Evolutionary conservation across 2,888 invertebrate genomes (phyloP).

Genomic region (Hirtodrosophila histrioides): DNA sequence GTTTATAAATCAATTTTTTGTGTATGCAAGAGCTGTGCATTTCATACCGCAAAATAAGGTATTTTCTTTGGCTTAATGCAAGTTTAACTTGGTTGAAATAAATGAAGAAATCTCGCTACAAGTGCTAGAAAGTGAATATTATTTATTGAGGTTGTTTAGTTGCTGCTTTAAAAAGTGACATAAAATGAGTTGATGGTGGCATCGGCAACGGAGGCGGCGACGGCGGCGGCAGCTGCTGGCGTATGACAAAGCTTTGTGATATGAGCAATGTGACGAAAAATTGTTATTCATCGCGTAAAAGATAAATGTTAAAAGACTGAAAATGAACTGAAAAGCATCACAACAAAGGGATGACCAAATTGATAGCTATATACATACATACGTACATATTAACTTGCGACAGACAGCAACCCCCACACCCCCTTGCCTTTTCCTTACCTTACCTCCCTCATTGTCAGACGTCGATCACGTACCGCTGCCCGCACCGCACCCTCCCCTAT

Average conservation of each 20-base stretch:
- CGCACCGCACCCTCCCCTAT: conserved; percentile 29
- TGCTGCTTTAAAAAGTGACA: conserved; percentile 21
- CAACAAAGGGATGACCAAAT: conserved; percentile 24
- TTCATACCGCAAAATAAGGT: conserved; percentile 71
- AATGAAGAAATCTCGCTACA: conserved; percentile 6
- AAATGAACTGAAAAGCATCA: background rate
- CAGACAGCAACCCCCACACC: conserved; percentile 15
- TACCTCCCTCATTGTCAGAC: conserved; percentile 25
- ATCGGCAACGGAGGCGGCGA: conserved; percentile 25
- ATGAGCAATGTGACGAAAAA: conserved; percentile 38
- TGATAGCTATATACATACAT: conserved; percentile 4
- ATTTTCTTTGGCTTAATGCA: conserved; percentile 42
- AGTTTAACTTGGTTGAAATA: conserved; percentile 21
- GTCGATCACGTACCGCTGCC: conserved; percentile 51
- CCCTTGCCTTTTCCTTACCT: conserved; percentile 1
- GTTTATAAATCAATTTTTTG: conserved; percentile 83
- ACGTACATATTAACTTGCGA: conserved; percentile 7
- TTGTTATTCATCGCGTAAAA: conserved; percentile 28
- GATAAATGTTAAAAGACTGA: too few species aligned
- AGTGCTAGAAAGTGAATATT: conserved; percentile 31
- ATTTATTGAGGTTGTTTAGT: conserved; percentile 21
- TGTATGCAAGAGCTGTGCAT: conserved; percentile 81
- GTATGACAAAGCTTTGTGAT: conserved; percentile 48
- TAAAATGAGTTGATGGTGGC: conserved; percentile 11
- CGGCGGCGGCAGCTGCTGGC: conserved; percentile 41